Percentiles rank a stretch among this genome's conserved stretches.
Conservation (phyloP, 2,888 invertebrate genomes). For the Sminthurinus aureus region DNA sequence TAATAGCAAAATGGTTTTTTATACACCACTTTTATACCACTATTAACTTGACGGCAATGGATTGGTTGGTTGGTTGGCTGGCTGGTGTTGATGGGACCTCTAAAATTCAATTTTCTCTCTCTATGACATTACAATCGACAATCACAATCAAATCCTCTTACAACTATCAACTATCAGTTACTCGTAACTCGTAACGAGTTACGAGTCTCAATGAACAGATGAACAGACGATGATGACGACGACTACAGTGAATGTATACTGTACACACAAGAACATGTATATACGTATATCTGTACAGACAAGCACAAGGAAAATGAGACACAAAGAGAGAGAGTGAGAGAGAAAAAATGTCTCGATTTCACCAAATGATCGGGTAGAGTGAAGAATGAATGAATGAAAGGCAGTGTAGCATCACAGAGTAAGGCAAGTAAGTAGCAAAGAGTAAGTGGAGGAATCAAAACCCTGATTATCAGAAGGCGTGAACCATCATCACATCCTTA, state of each 20-base stretch:
- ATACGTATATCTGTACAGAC: too few species aligned
- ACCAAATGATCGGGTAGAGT: neutral
- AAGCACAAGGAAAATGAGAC: neutral
- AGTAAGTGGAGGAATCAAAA: neutral
- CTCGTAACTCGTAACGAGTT: too few species aligned
- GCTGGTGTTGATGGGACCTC: neutral
- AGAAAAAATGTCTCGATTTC: neutral
- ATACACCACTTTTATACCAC: neutral
- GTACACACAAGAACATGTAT: too few species aligned
- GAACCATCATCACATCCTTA: conserved; percentile 57
- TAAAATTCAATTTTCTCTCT: neutral
- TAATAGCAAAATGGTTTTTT: too few species aligned
- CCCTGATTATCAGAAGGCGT: neutral
- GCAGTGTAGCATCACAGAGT: too few species aligned
- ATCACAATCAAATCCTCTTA: neutral
- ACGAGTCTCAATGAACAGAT: too few species aligned
- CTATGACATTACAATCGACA: conserved; percentile 8
- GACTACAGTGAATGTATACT: too few species aligned
- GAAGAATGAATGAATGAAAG: neutral
- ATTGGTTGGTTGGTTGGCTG: too few species aligned
- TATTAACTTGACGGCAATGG: neutral
- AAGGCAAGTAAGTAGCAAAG: too few species aligned
- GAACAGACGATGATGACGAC: too few species aligned
- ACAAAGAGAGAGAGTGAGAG: neutral
- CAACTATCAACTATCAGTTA: neutral